Evolutionary conservation across 2,113 vertebrate genomes (phyloP), one percentile per base, ranked within the genome.

Genomic region (Butorides virescens): DNA sequence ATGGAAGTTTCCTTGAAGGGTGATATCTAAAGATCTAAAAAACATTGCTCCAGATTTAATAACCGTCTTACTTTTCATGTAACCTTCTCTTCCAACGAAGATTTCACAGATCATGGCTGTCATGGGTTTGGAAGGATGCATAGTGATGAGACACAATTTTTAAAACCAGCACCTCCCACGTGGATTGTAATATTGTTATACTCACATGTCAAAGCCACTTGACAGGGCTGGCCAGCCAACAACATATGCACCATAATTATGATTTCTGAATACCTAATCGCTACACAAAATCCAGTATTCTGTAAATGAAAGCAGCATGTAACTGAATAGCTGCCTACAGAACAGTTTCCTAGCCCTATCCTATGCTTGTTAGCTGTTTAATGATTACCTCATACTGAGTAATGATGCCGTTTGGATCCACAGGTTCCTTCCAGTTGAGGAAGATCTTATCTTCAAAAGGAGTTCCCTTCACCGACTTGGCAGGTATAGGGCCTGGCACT

Each of bases 361-460:
- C 50, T 18, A 16, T 36, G 32, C 52, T 88, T 55, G 15, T 39
- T 67, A 82, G 39, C 14, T 78, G 29, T 52, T 92, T 63, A 55
- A 74, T 56, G 29, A 79, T 80, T 99, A 99, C 99, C 99, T 99
- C 99, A 96, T 99, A 99, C 73, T 99, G 99, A 89, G 99, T 99
- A 98, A 99, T 99, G 97, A 99, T 97, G 90, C 99, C 99, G 83
- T 99, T 99, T 97, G 99, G 99, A 96, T 99, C 99, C 81, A 98
- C 52, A 37, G 99, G 99, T 90, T 99, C 99, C 95, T 99, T 99
- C 99, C 99, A 99, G 94, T 99, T 98, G 84, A 99, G 98, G 80
- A 98, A 99, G 96, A 99, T 99, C 88, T 98, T 98, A 96, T 99
- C 99, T 98, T 99, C 99, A 97, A 99, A 99, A n/a, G 99, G 99